These are phyloP conservation scores for Nannoperca australis DNA, from an alignment of 2,797 vertebrate genomes.

Conservation along the genomic window DNA sequence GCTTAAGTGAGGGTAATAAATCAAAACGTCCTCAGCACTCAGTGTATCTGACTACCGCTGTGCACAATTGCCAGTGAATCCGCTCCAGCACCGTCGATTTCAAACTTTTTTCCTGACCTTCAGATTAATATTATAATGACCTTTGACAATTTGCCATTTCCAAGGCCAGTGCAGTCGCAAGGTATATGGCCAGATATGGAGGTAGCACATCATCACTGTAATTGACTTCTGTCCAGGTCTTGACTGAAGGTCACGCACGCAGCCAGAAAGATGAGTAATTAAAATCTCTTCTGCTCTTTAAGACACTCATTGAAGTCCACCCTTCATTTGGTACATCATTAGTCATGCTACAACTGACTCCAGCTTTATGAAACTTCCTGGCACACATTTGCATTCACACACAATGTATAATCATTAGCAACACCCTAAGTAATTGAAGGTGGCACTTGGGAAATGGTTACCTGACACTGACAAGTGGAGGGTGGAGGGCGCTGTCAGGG, in stretches of 20 bases:
- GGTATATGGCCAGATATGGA: conserved; percentile 53
- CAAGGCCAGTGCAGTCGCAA: conserved; percentile 30
- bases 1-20: conserved; percentile 65
- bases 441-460: conserved; percentile 79
- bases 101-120: conserved; percentile 54
- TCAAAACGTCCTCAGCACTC: conserved; percentile 43
- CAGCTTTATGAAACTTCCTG: conserved; percentile 42
- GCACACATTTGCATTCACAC: conserved; percentile 66
- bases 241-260: conserved; percentile 74
- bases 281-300: conserved; percentile 77
- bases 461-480: conserved; percentile 73
- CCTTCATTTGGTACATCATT: conserved; percentile 74
- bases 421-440: conserved; percentile 77
- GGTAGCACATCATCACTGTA: conserved; percentile 67
- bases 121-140: conserved; percentile 69
- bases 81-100: conserved; percentile 38
- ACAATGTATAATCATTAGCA: conserved; percentile 79
- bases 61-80: conserved; percentile 18
- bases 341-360: conserved; percentile 75
- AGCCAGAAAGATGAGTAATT: conserved; percentile 79
- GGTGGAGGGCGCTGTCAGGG: conserved; percentile 67
- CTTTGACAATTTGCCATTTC: conserved; percentile 71
- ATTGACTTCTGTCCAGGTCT: conserved; percentile 80
- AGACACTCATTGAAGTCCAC: conserved; percentile 71
- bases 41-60: neutral